Percentiles rank a stretch among this genome's conserved stretches.
Conservation (phyloP, 1,140 invertebrate genomes). For the Drosophila parvula region DNA sequence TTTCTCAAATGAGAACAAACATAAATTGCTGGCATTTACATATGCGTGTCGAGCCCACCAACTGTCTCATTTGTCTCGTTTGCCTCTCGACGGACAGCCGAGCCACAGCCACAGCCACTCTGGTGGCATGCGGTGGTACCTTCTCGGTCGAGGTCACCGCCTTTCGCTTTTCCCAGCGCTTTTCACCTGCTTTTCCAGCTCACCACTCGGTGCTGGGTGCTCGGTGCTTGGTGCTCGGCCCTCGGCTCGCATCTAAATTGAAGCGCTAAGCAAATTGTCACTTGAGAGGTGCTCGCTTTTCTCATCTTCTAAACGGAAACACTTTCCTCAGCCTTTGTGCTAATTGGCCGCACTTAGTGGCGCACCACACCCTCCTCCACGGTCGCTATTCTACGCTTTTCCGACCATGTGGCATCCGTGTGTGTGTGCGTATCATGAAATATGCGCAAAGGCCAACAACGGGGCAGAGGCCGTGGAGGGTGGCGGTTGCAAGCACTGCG, state of each 20-base stretch:
- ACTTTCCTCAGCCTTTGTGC: constrained; percentile 78
- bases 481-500: not conserved
- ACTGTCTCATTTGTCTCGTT: constrained; percentile 6
- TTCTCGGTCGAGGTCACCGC: constrained; percentile 45
- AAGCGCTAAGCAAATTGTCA: constrained; percentile 69
- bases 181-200: constrained; percentile 3
- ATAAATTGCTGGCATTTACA: not conserved
- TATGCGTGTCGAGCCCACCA: not conserved
- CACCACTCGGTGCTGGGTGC: not conserved
- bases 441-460: constrained; percentile 65
- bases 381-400: constrained; percentile 26
- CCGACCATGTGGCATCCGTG: constrained; percentile 21
- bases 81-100: not conserved
- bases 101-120: not conserved
- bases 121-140: constrained; percentile 11
- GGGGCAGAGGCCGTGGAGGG: not conserved
- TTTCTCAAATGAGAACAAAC: not conserved
- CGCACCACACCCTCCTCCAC: constrained; percentile 4
- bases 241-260: constrained; percentile 55
- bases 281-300: constrained; percentile 69
- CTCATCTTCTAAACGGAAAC: constrained; percentile 75
- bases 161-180: constrained; percentile 11
- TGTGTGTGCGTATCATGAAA: constrained; percentile 58
- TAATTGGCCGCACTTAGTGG: constrained; percentile 76
- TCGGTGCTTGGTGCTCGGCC: constrained; percentile 5